Conservation (phyloP, 2,113 vertebrate genomes). For the Callorhinus ursinus region DNA sequence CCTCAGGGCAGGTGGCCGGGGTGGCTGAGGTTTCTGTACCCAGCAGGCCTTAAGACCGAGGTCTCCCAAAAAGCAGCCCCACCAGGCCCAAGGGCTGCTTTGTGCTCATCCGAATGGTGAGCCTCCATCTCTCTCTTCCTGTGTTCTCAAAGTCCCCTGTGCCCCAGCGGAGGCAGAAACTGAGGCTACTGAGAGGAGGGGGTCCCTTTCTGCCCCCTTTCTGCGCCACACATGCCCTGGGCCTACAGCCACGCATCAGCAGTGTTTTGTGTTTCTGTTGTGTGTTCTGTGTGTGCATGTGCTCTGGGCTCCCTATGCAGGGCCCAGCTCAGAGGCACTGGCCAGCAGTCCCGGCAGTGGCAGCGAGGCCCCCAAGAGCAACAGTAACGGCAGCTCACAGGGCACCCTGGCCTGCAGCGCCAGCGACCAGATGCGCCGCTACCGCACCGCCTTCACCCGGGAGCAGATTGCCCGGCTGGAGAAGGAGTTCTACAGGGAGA, state of each 20-base stretch:
- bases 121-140: neutral
- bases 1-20: neutral
- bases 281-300: constrained; percentile 68
- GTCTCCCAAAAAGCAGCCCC: neutral
- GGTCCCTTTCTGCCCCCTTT: neutral
- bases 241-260: neutral
- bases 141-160: neutral
- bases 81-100: neutral
- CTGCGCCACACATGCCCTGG: neutral
- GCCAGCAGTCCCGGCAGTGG: constrained; percentile 82
- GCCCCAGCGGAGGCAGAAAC: neutral
- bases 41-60: neutral
- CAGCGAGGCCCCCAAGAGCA: constrained; percentile 89
- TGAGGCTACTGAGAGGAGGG: neutral
- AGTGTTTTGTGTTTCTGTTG: constrained; percentile 46
- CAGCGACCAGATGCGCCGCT: constrained; percentile 96
- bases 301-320: constrained; percentile 81
- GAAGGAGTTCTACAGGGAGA: constrained; percentile 99
- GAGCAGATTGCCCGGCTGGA: constrained; percentile 98
- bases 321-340: constrained; percentile 83
- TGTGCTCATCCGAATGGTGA: neutral
- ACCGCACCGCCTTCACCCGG: constrained; percentile 97
- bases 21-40: neutral
- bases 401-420: constrained; percentile 92
- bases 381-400: constrained; percentile 87